Base-by-base conservation (phyloP, 2,888 invertebrate genomes). In the Ormyrus rosae region DNA sequence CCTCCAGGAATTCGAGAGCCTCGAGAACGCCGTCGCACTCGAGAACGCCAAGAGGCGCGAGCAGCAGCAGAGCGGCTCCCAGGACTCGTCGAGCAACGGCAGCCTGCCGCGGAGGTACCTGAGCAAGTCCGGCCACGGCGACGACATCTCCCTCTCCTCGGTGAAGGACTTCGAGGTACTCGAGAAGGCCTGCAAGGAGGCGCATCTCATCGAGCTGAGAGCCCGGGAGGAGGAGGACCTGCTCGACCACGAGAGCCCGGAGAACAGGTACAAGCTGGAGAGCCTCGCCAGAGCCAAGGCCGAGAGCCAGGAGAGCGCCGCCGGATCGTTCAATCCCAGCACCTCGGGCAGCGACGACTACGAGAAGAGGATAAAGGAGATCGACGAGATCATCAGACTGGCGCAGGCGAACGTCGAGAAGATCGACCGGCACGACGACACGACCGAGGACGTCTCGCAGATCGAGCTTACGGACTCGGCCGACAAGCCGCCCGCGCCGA, bases 101-200 rank as follows among this genome's bases (percentile, higher is more conserved):
- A 96, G 96, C 85, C 93, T 96, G 80, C 95, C 96, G n/a, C 92
- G 94, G 74, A 92, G 95, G 73, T 95, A 95, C 84, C 90, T 93
- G 79, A 91, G 95, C 84, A 95, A 94, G 86, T 82, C 81, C 5
- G 94, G 94, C 3, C 95, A 95, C 90, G 95, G 96, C 0, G 98
- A 97, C 89, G 97, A 97, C 88, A 92, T 97, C 64, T 97, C 97
- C 2, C 91, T 96, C 50, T 96, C 96, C 7, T 98, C 98, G 61
- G 91, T 98, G 45, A 96, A 96, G 89, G 98, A 98, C 89, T 98
- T 98, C 89, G 98, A 98, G 92, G 96, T 96, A 0, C 91, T 98
- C 2, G 98, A 98, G 91, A 95, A 94, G 82, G 97, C 97, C 45
- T 96, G 97, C 86, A 93, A 96, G 65, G 96, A 96, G 89, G 96